These are phyloP conservation scores for Trissolcus japonicus DNA, from an alignment of 2,888 invertebrate genomes.

Conservation along the genomic window DNA sequence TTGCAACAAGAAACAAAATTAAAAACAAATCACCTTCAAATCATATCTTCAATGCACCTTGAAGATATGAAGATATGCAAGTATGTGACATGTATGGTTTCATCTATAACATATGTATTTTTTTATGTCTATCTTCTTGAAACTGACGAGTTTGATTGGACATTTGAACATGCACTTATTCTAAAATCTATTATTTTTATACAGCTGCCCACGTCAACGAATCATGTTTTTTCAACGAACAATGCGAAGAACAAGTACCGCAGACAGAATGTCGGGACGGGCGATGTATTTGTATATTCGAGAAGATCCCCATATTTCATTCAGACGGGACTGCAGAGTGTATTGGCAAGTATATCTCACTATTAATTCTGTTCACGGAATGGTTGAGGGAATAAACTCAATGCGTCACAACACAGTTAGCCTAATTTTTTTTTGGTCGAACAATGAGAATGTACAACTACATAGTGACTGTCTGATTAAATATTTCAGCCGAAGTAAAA, in stretches of 20 bases:
- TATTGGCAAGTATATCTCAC: constrained; percentile 79
- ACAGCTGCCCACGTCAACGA: constrained; percentile 88
- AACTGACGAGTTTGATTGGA: too few relatives aligned
- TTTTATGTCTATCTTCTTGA: too few relatives aligned
- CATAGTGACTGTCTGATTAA: neutral
- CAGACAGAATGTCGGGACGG: constrained; percentile 89
- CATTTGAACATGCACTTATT: too few relatives aligned
- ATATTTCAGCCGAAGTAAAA: constrained; percentile 77
- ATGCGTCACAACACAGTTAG: too few relatives aligned
- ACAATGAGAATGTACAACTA: neutral
- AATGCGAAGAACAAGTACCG: constrained; percentile 85
- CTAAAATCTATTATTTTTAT: too few relatives aligned
- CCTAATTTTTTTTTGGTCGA: neutral
- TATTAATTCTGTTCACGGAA: too few relatives aligned
- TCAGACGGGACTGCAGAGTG: constrained; percentile 85
- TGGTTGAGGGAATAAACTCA: too few relatives aligned
- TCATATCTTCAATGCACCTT: too few relatives aligned
- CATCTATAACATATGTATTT: too few relatives aligned
- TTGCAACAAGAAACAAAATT: neutral
- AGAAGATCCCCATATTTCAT: constrained; percentile 84
- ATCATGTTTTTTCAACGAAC: constrained; percentile 88
- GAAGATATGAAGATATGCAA: too few relatives aligned
- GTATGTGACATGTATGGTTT: too few relatives aligned
- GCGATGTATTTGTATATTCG: constrained; percentile 87
- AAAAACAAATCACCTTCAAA: too few relatives aligned